Evolutionary conservation across 2,113 vertebrate species (phyloP), one percentile per base, ranked within the genome.

Genomic region (Pao palembangensis): DNA sequence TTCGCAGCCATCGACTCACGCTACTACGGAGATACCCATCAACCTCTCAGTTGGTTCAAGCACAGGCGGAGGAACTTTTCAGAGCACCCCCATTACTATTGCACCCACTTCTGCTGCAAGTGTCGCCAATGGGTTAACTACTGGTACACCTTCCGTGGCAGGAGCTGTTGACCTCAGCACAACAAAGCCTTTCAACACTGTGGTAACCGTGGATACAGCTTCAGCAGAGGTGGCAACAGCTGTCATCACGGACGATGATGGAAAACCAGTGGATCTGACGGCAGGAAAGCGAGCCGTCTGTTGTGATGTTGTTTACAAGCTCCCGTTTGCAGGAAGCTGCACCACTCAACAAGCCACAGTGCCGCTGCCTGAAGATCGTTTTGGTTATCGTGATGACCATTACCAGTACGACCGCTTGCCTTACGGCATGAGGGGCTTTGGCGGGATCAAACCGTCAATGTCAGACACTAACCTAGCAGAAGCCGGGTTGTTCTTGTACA

Each of bases 391-490:
- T 67, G 97, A 99, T 86, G 97, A 98, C 75, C 95, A 98, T 79
- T 99, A 98, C 83, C 94, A 95, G 41, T 98, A 96, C 78, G 93
- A 93, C 75, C 92, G 94, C 49, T 89, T 93, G 19, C 69, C 93
- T 0, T 94, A 92, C 56, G 86, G 92, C 61, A 93, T 92, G 73
- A 92, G 92, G 89, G 92, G 93, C 41, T 88, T 95, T 65, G 93
- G 94, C 76, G 94, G 94, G 74, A 96, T 98, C 87, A 98, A 98
- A 85, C 94, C 96, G 5, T 98, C 97, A 4, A 98, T 98, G 96
- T 99, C 97, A 70, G 96, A 99, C 57, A 98, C 96, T 63, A 98
- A 98, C 84, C 91, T 99, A 76, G 94, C 94, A 25, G 95, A 98
- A 81, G 94, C 95, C 81, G 95, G 97, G 69, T 88, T 98, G 55